Conservation (phyloP, 2,113 vertebrate species). For the Montifringilla adamsi region DNA sequence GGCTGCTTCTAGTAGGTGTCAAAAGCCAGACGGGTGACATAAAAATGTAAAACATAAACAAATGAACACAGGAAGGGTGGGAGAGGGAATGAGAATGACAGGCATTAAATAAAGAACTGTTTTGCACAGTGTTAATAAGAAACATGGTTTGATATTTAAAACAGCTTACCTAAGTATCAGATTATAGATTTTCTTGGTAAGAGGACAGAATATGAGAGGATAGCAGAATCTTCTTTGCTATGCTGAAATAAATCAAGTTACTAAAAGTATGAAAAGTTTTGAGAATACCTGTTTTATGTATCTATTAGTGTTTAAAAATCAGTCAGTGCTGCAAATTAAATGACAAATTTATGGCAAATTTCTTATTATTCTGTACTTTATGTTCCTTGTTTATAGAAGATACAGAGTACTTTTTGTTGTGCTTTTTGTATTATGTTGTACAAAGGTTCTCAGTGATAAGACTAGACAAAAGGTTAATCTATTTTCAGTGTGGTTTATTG, state of each 20-base stretch:
- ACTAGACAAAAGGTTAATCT: slow-evolving; percentile 64
- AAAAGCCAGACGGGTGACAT: background rate
- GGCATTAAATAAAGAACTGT: background rate
- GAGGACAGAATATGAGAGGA: background rate
- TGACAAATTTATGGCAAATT: background rate
- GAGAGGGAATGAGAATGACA: background rate
- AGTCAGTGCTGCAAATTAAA: background rate
- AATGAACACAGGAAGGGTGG: background rate
- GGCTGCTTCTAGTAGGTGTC: background rate
- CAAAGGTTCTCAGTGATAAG: slow-evolving; percentile 51
- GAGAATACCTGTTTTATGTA: background rate
- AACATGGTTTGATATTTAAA: background rate
- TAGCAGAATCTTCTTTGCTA: background rate
- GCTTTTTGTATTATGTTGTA: background rate
- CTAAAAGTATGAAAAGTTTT: background rate
- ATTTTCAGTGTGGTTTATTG: slow-evolving; percentile 61
- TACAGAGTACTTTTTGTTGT: background rate
- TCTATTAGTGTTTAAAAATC: background rate
- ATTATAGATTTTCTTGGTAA: background rate
- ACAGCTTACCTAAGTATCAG: background rate
- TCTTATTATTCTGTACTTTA: background rate
- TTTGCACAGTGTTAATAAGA: background rate
- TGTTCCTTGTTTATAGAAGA: background rate
- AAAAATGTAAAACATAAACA: background rate
- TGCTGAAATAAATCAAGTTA: background rate